Percentiles rank a stretch among this genome's conserved stretches.
These are phyloP conservation scores for Bostrychus sinensis DNA, from an alignment of 2,113 vertebrate genomes.

Conservation along the genomic window DNA sequence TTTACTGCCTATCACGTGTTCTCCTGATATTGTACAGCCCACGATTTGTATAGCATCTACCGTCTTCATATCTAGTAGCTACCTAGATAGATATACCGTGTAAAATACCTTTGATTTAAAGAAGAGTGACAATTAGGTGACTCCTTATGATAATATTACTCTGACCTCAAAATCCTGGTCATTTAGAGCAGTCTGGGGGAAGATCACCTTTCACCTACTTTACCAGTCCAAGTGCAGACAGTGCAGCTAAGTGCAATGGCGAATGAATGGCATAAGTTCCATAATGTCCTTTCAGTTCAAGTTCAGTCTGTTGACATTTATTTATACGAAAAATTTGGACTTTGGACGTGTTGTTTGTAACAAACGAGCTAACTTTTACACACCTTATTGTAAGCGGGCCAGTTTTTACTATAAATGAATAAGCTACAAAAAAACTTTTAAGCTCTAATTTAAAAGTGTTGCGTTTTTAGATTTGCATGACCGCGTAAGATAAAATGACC, in stretches of 20 bases:
- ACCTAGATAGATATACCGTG: not conserved
- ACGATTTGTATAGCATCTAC: not conserved
- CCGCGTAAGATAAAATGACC: too few relatives aligned
- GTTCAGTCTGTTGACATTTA: accelerated
- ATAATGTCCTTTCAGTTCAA: not conserved
- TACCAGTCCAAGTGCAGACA: constrained; percentile 23
- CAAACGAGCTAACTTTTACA: not conserved
- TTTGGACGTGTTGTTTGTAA: not conserved
- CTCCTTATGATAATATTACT: not conserved
- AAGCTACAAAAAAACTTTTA: not conserved
- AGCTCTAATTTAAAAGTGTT: not conserved
- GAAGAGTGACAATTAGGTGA: not conserved
- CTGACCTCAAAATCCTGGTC: constrained; percentile 48
- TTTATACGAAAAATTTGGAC: not conserved
- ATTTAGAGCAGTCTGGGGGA: not conserved
- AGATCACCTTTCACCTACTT: constrained; percentile 77
- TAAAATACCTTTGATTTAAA: not conserved
- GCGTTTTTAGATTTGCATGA: too few relatives aligned
- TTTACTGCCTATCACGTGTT: not conserved
- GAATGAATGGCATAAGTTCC: constrained; percentile 7
- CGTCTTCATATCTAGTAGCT: not conserved
- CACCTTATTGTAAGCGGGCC: not conserved
- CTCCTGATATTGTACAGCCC: not conserved
- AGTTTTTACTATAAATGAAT: not conserved
- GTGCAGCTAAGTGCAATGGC: constrained; percentile 14